These are phyloP conservation scores for Odontothrips loti DNA, from an alignment of 2,888 invertebrate species.

Conservation along the genomic window DNA sequence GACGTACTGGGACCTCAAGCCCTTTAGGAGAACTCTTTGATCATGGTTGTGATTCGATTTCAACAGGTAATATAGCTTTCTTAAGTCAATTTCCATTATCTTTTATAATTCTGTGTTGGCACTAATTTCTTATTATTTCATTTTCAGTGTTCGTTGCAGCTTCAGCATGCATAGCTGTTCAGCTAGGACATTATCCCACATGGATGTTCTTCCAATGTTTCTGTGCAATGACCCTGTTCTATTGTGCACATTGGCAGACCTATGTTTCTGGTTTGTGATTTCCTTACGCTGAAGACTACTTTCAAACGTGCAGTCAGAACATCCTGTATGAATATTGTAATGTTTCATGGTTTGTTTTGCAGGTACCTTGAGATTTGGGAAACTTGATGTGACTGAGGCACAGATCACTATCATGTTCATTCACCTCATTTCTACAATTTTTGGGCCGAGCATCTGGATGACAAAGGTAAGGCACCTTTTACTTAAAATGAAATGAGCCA, in stretches of 20 bases:
- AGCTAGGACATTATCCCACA: conserved; percentile 84
- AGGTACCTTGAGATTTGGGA: conserved; percentile 81
- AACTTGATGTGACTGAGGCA: conserved; percentile 96
- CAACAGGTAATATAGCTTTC: conserved; percentile 58
- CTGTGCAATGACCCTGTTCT: conserved; percentile 91
- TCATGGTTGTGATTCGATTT: conserved; percentile 98
- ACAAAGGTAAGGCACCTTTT: conserved; percentile 53
- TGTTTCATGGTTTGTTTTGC: conserved; percentile 26
- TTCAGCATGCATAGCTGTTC: conserved; percentile 91
- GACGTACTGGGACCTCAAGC: conserved; percentile 84
- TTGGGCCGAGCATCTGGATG: conserved; percentile 86
- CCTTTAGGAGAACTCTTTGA: conserved; percentile 98
- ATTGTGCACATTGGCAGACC: conserved; percentile 99
- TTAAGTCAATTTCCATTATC: too few species aligned
- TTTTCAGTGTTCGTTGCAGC: conserved; percentile 85
- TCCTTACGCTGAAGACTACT: not conserved
- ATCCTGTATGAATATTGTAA: too few species aligned
- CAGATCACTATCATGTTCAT: conserved; percentile 89
- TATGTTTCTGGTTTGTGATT: conserved; percentile 80
- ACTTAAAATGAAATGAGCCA: not conserved
- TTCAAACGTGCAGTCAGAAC: not conserved
- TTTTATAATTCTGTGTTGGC: not conserved
- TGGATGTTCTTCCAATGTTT: conserved; percentile 96
- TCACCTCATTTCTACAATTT: conserved; percentile 78
- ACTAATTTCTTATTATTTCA: conserved; percentile 34